A percentile compares a stretch with the other conserved stretches of the same genome.
Evolutionary conservation across 1,140 invertebrate genomes (phyloP).

Genomic region (Contarinia nasturtii): DNA sequence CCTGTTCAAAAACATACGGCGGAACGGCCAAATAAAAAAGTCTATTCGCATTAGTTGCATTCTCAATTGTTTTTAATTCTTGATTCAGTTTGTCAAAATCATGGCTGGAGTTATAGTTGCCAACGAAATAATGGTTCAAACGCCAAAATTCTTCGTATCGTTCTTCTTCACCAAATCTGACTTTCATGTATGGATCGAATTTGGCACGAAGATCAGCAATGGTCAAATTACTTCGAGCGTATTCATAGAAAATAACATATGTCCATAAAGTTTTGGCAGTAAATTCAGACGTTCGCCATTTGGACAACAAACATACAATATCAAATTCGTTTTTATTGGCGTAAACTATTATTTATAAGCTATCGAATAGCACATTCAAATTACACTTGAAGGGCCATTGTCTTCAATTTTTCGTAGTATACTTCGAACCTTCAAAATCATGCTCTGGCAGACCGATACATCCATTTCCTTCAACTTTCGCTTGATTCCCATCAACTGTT

Average conservation of each 20-base stretch:
- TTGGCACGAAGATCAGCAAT: conserved; percentile 51
- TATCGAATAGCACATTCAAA: too few relatives aligned
- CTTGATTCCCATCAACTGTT: too few relatives aligned
- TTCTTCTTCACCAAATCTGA: conserved; percentile 47
- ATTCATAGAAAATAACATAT: conserved; percentile 81
- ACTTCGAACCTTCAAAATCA: too few relatives aligned
- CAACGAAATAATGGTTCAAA: conserved; percentile 68
- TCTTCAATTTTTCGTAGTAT: too few relatives aligned
- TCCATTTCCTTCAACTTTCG: too few relatives aligned
- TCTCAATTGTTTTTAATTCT: conserved; percentile 42
- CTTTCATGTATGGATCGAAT: conserved; percentile 67
- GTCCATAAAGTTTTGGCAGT: too few relatives aligned
- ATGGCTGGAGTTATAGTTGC: conserved; percentile 57
- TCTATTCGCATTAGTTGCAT: conserved; percentile 47
- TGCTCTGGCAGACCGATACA: too few relatives aligned
- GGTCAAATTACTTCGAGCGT: conserved; percentile 70
- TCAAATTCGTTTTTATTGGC: too few relatives aligned
- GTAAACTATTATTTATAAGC: too few relatives aligned
- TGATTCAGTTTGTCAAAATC: conserved; percentile 69
- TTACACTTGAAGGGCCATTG: too few relatives aligned
- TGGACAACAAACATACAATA: too few relatives aligned
- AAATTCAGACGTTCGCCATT: too few relatives aligned
- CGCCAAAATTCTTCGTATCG: conserved; percentile 76
- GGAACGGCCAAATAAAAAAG: conserved; percentile 96
- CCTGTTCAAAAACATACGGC: conserved; percentile 80